Evolutionary conservation across 2,113 vertebrate genomes (phyloP), one percentile per base, ranked within the genome.

Genomic region (Odocoileus virginianus): DNA sequence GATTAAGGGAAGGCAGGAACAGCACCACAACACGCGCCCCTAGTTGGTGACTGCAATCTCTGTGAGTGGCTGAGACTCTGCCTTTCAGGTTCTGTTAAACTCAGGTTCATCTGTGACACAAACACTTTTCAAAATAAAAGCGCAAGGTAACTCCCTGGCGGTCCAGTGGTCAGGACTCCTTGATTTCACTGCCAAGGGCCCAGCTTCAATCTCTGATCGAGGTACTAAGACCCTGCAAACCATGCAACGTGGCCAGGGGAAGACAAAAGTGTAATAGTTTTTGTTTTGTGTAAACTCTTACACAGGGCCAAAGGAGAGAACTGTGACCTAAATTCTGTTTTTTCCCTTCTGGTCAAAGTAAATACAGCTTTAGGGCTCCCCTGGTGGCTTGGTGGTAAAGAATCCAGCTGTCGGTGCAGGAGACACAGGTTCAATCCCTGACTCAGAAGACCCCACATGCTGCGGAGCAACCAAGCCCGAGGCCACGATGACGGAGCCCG

Each of bases 131-230:
- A 84, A 91, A 91, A 88, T 30, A 47, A 79, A 79, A 47, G 76
- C 2, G 0, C 33, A 36, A 0, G 8, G 23, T 17, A 27, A 27
- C 0, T 45, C 71, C 71, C 40, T 28, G 71, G 40, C 0, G 3
- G 40, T 8, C 40, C 71, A 43, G 40, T 15, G 71, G 23, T 7
- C 21, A 43, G 40, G 40, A 28, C 13, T 7, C 71, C 13, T 13
- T 0, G 6, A 25, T 27, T 7, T 43, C 40, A 27, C 40, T 45
- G 71, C 71, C 23, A 40, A 45, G 71, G 71, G 40, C 23, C 23
- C 10, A 7, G 71, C 13, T 45, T 76, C 40, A 3, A 27, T 8
- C 71, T 43, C 71, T 76, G 13, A 43, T 76, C 6, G 6, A 0
- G 12, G 23, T 25, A 15, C 71, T 21, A 11, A 36, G 3, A 36